Percentiles rank a stretch among this genome's conserved stretches.
These are phyloP conservation scores for Atlantisia rogersi DNA, from an alignment of 2,113 vertebrate genomes.

Conservation along the genomic window DNA sequence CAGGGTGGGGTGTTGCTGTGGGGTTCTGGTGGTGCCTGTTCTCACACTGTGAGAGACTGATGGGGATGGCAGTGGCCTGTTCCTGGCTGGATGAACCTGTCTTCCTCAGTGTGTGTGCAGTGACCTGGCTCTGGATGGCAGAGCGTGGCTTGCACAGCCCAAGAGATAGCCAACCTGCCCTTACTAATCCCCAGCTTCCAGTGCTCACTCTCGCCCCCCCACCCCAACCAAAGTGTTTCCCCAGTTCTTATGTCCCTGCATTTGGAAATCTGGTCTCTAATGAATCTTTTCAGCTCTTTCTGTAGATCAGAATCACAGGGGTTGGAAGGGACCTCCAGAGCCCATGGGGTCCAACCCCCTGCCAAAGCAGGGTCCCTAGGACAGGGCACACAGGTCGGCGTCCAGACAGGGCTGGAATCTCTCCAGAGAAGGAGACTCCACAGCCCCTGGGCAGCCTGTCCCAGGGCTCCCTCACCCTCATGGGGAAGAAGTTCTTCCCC, in stretches of 20 bases:
- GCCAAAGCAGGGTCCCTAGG: too few relatives aligned
- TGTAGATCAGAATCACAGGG: background rate
- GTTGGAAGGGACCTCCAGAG: too few relatives aligned
- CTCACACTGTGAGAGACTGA: background rate
- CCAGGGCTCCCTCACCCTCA: too few relatives aligned
- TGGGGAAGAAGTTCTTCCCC: too few relatives aligned
- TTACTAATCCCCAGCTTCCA: background rate
- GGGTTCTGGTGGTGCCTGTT: fast-evolving
- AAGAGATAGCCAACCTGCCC: background rate
- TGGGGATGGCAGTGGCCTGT: background rate
- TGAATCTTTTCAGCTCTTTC: background rate
- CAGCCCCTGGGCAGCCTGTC: too few relatives aligned
- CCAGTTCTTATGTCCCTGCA: background rate
- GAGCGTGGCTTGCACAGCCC: too few relatives aligned
- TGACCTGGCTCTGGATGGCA: background rate
- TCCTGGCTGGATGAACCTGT: background rate
- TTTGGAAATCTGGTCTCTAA: background rate
- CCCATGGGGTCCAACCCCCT: too few relatives aligned
- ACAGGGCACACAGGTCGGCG: too few relatives aligned
- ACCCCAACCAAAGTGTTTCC: background rate
- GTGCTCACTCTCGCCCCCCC: background rate
- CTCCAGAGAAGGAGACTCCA: too few relatives aligned
- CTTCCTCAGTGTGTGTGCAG: too few relatives aligned
- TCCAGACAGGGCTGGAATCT: too few relatives aligned
- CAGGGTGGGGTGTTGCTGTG: fast-evolving